Conservation (phyloP, 2,888 invertebrate species). For the Rosalia funebris region DNA sequence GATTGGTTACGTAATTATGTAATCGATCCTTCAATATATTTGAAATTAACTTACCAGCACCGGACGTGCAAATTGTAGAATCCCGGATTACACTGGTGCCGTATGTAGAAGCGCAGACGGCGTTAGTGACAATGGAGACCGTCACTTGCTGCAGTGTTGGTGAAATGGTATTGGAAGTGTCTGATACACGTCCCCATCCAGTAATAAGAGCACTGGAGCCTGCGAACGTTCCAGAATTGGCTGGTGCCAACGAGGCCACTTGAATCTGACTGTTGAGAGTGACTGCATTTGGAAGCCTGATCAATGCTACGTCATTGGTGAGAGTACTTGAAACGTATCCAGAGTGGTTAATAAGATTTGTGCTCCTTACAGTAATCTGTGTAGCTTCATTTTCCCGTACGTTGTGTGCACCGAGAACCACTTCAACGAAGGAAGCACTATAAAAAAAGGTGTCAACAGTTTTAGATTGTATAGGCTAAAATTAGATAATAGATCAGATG, state of each 20-base stretch:
- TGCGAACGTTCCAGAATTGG: constrained; percentile 55
- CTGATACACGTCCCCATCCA: constrained; percentile 65
- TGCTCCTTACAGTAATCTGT: constrained; percentile 46
- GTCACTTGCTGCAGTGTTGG: constrained; percentile 61
- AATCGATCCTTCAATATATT: too few species aligned
- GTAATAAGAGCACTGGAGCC: constrained; percentile 60
- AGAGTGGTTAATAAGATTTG: constrained; percentile 37
- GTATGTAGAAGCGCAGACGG: constrained; percentile 62
- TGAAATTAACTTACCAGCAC: constrained; percentile 37
- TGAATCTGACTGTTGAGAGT: constrained; percentile 33
- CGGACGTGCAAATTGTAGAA: constrained; percentile 65
- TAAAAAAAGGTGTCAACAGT: too few species aligned
- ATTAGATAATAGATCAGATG: too few species aligned
- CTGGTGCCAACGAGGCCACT: constrained; percentile 23
- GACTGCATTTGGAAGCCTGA: constrained; percentile 36
- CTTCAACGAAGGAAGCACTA: neutral
- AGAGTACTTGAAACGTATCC: constrained; percentile 29
- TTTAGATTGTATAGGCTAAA: too few species aligned
- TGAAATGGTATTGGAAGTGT: constrained; percentile 55
- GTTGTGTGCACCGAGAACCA: constrained; percentile 17
- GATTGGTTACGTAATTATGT: too few species aligned
- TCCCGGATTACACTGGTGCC: constrained; percentile 58
- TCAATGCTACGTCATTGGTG: constrained; percentile 41
- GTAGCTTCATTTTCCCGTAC: constrained; percentile 7
- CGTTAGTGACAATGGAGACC: constrained; percentile 62